Evolutionary conservation across 2,113 vertebrate species (phyloP).

Genomic region (Megaleporinus macrocephalus): DNA sequence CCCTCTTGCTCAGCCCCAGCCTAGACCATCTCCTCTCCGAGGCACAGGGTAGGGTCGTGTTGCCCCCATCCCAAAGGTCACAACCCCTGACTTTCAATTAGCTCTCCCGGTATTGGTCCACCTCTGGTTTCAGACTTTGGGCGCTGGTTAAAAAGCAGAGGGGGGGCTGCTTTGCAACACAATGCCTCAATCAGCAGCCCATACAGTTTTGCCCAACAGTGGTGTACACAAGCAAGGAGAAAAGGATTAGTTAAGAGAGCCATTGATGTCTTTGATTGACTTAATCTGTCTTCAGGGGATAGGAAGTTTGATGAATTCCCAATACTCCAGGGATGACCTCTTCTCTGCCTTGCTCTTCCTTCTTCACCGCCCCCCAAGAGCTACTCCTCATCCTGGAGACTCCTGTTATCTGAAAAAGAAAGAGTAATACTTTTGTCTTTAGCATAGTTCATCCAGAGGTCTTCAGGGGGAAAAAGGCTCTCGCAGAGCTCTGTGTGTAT

Average conservation of each 20-base stretch:
- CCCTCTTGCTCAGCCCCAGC: conserved; percentile 2
- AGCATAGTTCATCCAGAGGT: no score
- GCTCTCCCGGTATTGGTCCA: conserved; percentile 51
- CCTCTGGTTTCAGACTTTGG: conserved; percentile 50
- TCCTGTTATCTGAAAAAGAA: conserved; percentile 16
- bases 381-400: conserved; percentile 4
- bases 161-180: conserved; percentile 60
- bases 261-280: conserved; percentile 68
- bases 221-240: conserved; percentile 63
- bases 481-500: no score
- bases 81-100: conserved; percentile 66
- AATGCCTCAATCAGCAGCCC: conserved; percentile 59
- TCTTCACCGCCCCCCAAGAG: background rate
- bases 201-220: conserved; percentile 52
- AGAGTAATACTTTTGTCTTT: conserved; percentile 1
- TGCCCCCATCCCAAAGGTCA: conserved; percentile 51
- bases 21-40: conserved; percentile 27
- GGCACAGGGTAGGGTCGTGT: conserved; percentile 38
- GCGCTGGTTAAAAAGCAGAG: conserved; percentile 48
- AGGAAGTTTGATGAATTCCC: conserved; percentile 59
- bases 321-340: conserved; percentile 47
- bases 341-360: conserved; percentile 29
- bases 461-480: no score
- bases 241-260: conserved; percentile 61
- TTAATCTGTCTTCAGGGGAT: conserved; percentile 64